These are phyloP conservation scores for Rhinogobio ventralis DNA, from an alignment of 2,797 vertebrate species.

Conservation along the genomic window DNA sequence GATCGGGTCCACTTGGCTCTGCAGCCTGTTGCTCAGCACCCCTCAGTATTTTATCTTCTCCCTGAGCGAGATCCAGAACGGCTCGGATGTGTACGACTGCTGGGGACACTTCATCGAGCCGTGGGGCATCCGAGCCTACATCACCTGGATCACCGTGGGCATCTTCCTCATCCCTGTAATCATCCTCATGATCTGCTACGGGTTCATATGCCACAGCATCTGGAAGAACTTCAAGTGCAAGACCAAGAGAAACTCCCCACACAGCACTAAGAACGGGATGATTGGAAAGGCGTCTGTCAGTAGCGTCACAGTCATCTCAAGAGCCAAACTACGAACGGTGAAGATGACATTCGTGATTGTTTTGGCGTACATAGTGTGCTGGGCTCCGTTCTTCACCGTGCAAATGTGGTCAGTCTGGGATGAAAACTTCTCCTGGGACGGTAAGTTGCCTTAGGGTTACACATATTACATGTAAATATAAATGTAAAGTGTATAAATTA, in stretches of 20 bases:
- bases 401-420: conserved; percentile 98
- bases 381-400: conserved; percentile 91
- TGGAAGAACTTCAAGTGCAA: conserved; percentile 89
- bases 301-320: conserved; percentile 86
- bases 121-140: conserved; percentile 86
- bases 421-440: conserved; percentile 77
- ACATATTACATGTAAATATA: not conserved
- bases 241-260: conserved; percentile 61
- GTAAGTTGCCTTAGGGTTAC: conserved; percentile 54
- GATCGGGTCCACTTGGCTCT: conserved; percentile 84
- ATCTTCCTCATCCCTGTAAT: conserved; percentile 86
- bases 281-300: conserved; percentile 82
- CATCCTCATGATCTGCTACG: conserved; percentile 84
- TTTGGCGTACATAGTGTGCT: conserved; percentile 89
- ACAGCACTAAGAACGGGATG: conserved; percentile 65
- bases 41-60: conserved; percentile 94
- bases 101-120: conserved; percentile 88
- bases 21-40: conserved; percentile 85
- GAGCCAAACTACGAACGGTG: conserved; percentile 92
- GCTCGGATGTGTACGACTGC: conserved; percentile 88
- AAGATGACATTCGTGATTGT: conserved; percentile 96
- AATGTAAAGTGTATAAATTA: not conserved
- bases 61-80: conserved; percentile 83
- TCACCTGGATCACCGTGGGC: conserved; percentile 89
- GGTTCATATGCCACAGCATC: conserved; percentile 89